These are phyloP conservation scores for Ridgeia piscesae DNA, from an alignment of 1,140 invertebrate species.

Conservation along the genomic window DNA sequence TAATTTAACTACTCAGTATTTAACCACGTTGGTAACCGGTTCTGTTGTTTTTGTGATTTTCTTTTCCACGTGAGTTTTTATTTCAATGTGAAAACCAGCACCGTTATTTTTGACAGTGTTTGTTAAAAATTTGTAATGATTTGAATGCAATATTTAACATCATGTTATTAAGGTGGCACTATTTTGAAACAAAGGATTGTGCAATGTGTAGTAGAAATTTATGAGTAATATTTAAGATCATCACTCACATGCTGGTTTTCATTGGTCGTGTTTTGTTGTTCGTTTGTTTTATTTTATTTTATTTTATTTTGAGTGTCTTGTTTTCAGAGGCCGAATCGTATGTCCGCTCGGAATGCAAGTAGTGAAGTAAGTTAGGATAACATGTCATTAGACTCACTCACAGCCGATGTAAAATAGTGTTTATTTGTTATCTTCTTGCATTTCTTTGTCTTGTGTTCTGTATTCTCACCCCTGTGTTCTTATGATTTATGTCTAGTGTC, in stretches of 20 bases:
- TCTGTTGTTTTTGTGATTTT: neutral
- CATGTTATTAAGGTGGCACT: neutral
- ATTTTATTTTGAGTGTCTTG: neutral
- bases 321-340: conserved; percentile 4
- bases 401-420: neutral
- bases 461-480: neutral
- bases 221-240: neutral
- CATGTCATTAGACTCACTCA: neutral
- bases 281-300: neutral
- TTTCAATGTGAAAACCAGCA: neutral
- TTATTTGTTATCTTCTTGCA: neutral
- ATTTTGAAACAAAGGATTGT: neutral
- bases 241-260: neutral
- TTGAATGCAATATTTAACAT: neutral
- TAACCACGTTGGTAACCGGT: neutral
- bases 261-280: neutral
- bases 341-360: neutral
- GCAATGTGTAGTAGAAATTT: neutral
- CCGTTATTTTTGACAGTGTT: neutral
- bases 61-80: neutral
- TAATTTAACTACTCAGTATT: neutral
- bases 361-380: neutral
- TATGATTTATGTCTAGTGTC: neutral
- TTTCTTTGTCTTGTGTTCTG: no score
- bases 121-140: neutral